phyloP scores from a whole-genome alignment of 2,888 invertebrate species.

The Drosophila mettleri region DNA sequence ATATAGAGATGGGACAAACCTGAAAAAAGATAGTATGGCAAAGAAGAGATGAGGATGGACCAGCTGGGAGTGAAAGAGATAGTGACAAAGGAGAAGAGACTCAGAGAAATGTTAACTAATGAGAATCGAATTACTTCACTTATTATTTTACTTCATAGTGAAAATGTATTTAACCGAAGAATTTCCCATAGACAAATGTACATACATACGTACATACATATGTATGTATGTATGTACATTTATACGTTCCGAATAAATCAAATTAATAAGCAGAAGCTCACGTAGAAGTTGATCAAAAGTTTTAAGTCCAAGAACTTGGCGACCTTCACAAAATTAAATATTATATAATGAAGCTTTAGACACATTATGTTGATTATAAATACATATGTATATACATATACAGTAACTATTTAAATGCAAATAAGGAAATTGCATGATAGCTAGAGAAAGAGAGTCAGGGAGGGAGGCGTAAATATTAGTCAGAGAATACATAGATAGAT shows the following conservation, averaged over 20 bases:
- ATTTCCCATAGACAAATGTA: neutral
- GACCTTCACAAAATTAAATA: constrained; percentile 32
- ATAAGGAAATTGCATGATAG: neutral
- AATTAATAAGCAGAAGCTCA: constrained; percentile 24
- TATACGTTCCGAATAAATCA: neutral
- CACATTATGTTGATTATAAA: neutral
- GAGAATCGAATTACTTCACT: neutral
- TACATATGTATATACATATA: neutral
- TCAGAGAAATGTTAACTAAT: neutral
- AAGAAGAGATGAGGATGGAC: neutral
- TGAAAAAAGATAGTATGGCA: too few relatives aligned
- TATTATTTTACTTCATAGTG: neutral
- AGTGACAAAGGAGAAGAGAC: neutral
- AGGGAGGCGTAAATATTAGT: constrained; percentile 2
- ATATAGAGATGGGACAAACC: too few relatives aligned
- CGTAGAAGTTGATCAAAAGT: constrained; percentile 35
- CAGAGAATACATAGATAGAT: constrained; percentile 1
- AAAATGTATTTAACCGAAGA: neutral
- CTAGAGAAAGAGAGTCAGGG: neutral
- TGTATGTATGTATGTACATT: too few relatives aligned
- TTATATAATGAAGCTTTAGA: constrained; percentile 10
- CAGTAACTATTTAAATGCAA: constrained; percentile 1
- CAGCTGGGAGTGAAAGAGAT: neutral
- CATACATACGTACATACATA: neutral
- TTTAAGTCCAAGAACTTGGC: constrained; percentile 17